These are phyloP conservation scores for Bombus breviceps DNA, from an alignment of 1,140 invertebrate species.

Conservation along the genomic window DNA sequence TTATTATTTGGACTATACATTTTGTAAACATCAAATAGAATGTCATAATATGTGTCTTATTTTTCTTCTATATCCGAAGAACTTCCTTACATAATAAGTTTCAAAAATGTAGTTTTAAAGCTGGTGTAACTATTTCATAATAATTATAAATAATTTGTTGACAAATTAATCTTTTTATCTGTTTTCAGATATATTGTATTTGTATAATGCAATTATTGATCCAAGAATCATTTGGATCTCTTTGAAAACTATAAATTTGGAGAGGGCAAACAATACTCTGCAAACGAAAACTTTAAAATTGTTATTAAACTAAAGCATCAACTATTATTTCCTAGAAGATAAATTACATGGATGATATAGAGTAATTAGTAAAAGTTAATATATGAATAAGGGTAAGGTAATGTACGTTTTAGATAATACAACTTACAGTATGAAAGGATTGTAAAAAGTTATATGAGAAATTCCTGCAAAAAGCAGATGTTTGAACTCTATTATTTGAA, in stretches of 20 bases:
- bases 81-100: constrained; percentile 37
- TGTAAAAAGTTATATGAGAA: constrained; percentile 40
- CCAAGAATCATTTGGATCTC: not conserved
- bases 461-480: constrained; percentile 23
- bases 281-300: constrained; percentile 27
- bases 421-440: constrained; percentile 48
- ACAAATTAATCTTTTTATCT: constrained; percentile 20
- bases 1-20: constrained; percentile 52
- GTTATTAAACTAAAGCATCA: constrained; percentile 45
- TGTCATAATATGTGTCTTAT: constrained; percentile 35
- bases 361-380: constrained; percentile 37
- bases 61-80: constrained; percentile 37
- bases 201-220: constrained; percentile 15
- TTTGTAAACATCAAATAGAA: constrained; percentile 46
- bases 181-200: not conserved
- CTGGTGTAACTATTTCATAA: constrained; percentile 35
- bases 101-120: constrained; percentile 33
- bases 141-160: constrained; percentile 33
- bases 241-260: constrained; percentile 17
- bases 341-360: constrained; percentile 44
- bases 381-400: constrained; percentile 40
- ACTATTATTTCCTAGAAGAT: constrained; percentile 45
- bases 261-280: constrained; percentile 26
- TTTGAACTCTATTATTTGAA: constrained; percentile 45
- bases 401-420: constrained; percentile 45